Evolutionary conservation across 2,113 vertebrate species (phyloP).

Genomic region (Nycticorax nycticorax): DNA sequence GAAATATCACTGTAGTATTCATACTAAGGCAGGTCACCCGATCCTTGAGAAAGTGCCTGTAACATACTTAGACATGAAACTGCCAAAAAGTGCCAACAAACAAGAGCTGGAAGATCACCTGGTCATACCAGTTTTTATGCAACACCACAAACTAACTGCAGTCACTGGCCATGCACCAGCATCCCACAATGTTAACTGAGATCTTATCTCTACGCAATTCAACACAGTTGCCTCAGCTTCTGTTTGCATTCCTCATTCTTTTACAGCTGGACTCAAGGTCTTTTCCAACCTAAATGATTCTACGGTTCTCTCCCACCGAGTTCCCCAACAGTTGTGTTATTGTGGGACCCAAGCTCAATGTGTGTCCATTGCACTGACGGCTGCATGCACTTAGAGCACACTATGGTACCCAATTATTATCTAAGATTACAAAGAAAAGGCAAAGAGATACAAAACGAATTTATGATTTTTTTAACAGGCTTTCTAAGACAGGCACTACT

Average conservation of each 20-base stretch:
- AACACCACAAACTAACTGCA: neutral
- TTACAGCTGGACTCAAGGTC: neutral
- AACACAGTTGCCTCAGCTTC: neutral
- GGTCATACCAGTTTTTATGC: neutral
- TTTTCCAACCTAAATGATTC: neutral
- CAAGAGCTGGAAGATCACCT: neutral
- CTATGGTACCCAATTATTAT: neutral
- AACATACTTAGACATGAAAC: neutral
- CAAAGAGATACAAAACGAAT: neutral
- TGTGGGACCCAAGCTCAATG: neutral
- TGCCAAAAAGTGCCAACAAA: neutral
- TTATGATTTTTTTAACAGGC: neutral
- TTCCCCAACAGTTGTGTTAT: neutral
- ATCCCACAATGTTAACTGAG: neutral
- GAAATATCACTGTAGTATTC: neutral
- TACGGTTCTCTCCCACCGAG: neutral
- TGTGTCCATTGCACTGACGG: rapidly evolving
- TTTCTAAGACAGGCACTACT: neutral
- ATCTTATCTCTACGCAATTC: neutral
- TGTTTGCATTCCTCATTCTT: neutral
- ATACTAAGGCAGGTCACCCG: neutral
- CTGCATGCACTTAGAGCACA: neutral
- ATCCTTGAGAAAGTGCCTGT: neutral
- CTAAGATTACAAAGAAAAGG: neutral
- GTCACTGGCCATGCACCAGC: neutral